A percentile compares a stretch with the other conserved stretches of the same genome.
Evolutionary conservation across 1,140 invertebrate genomes (phyloP).

Genomic region (Adelges cooleyi): DNA sequence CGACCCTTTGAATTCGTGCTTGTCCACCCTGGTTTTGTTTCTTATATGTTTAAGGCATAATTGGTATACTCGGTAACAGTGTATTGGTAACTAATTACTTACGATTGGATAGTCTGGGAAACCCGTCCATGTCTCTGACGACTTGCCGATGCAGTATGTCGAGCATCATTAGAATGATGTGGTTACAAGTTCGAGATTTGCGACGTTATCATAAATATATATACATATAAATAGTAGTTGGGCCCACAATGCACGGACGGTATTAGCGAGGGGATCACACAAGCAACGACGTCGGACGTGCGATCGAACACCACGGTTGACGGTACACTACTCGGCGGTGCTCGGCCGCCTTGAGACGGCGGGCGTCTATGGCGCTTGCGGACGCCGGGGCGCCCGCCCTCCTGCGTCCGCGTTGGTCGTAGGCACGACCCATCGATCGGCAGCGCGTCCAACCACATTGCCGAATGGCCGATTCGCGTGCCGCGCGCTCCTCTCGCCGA

Average conservation of each 20-base stretch:
- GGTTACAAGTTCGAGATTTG: no score
- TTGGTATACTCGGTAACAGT: no score
- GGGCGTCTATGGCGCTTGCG: neutral
- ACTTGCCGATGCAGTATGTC: conserved; percentile 24
- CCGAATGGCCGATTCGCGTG: neutral
- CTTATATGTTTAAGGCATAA: no score
- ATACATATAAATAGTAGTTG: no score
- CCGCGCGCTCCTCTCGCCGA: neutral
- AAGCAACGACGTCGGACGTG: neutral
- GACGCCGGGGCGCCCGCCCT: neutral
- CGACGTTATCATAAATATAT: no score
- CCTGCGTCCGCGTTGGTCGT: neutral
- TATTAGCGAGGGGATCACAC: no score
- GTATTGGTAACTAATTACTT: neutral
- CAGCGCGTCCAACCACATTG: neutral
- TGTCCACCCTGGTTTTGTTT: no score
- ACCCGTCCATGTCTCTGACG: conserved; percentile 20
- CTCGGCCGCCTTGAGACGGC: neutral
- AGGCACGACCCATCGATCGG: conserved; percentile 12
- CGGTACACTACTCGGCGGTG: neutral
- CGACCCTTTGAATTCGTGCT: no score
- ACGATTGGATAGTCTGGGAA: conserved; percentile 17
- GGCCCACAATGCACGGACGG: no score
- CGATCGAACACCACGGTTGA: neutral
- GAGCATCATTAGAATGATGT: conserved; percentile 10